Percentiles rank a stretch among this genome's conserved stretches.
Evolutionary conservation across 2,888 invertebrate genomes (phyloP).

Genomic region (Heliothis peltigera): DNA sequence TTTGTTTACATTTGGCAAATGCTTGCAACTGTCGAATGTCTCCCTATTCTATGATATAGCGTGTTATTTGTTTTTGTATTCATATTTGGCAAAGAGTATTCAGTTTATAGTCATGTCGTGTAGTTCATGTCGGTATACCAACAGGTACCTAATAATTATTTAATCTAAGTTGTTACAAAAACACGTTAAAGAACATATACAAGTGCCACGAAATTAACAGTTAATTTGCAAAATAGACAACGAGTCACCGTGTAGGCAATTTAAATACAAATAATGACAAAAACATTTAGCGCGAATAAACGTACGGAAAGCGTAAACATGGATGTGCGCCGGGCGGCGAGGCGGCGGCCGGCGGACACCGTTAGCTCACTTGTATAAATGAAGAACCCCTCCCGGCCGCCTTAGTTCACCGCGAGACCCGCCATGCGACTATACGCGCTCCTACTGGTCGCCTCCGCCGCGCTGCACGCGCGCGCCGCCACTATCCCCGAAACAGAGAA

Average conservation of each 20-base stretch:
- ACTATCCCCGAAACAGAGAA: conserved; percentile 70
- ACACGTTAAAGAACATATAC: background rate
- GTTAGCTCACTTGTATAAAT: conserved; percentile 84
- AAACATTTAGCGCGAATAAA: conserved; percentile 76
- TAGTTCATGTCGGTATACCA: background rate
- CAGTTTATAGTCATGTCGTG: too few species aligned
- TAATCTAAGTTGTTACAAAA: too few species aligned
- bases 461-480: conserved; percentile 76
- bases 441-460: conserved; percentile 74
- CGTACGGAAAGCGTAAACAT: conserved; percentile 75
- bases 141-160: too few species aligned
- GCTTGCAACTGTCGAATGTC: too few species aligned
- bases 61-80: background rate
- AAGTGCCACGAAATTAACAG: conserved; percentile 44
- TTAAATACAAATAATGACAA: conserved; percentile 83
- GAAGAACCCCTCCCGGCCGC: conserved; percentile 68
- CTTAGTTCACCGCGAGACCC: conserved; percentile 72
- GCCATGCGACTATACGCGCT: conserved; percentile 83
- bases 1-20: background rate
- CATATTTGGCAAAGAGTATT: background rate
- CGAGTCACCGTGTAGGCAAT: conserved; percentile 63
- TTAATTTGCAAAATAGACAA: conserved; percentile 58
- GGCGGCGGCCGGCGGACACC: conserved; percentile 73
- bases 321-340: conserved; percentile 62
- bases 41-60: background rate